These are phyloP conservation scores for Stegodyphus dumicola DNA, from an alignment of 1,140 invertebrate genomes.

Conservation along the genomic window DNA sequence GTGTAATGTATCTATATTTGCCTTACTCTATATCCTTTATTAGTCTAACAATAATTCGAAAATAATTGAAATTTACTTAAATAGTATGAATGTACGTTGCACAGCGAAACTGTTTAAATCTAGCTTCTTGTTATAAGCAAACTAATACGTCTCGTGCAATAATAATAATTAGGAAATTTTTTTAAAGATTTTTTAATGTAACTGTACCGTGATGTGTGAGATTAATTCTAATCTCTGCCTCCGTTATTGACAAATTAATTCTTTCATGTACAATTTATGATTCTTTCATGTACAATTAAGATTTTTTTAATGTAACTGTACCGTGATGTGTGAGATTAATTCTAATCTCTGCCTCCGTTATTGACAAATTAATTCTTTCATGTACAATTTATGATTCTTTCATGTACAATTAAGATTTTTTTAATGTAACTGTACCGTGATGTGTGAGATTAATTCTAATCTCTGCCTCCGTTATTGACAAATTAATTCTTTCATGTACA, in stretches of 20 bases:
- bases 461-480: too few species aligned
- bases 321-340: neutral
- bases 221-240: too few species aligned
- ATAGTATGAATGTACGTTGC: neutral
- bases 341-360: too few species aligned
- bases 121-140: neutral
- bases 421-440: neutral
- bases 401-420: too few species aligned
- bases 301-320: neutral
- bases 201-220: neutral
- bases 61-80: too few species aligned
- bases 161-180: neutral
- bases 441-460: neutral
- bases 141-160: neutral
- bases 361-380: too few species aligned
- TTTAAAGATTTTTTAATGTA: neutral
- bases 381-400: neutral
- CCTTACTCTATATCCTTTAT: too few species aligned
- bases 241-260: too few species aligned
- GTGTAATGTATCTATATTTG: too few species aligned
- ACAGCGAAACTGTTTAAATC: neutral
- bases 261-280: neutral
- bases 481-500: too few species aligned
- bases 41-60: too few species aligned
- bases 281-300: too few species aligned